Conservation (phyloP, 1,140 invertebrate species). For the Hyphantria cunea region DNA sequence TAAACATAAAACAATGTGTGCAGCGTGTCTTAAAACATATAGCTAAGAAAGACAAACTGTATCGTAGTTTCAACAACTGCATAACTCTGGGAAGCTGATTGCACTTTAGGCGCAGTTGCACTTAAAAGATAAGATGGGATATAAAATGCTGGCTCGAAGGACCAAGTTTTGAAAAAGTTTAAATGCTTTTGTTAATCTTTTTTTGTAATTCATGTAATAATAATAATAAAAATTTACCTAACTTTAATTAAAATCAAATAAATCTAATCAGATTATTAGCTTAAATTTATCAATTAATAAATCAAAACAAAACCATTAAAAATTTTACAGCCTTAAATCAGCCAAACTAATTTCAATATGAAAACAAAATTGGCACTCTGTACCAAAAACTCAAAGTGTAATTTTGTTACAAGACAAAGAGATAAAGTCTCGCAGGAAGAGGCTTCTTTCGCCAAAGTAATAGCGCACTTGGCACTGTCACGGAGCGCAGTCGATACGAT, state of each 20-base stretch:
- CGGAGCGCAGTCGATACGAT: slow-evolving; percentile 59
- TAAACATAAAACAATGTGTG: too few species aligned
- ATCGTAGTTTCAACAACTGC: neutral
- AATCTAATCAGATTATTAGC: neutral
- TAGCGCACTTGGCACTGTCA: slow-evolving; percentile 48
- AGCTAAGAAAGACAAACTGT: slow-evolving; percentile 1
- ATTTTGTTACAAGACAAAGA: slow-evolving; percentile 28
- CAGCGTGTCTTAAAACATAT: neutral
- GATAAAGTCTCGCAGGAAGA: slow-evolving; percentile 10
- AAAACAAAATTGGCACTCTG: slow-evolving; percentile 27
- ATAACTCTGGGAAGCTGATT: neutral
- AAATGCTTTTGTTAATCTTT: too few species aligned
- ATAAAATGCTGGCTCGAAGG: neutral
- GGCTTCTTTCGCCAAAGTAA: slow-evolving; percentile 52
- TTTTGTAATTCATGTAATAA: neutral
- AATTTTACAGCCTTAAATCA: neutral
- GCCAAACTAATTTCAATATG: slow-evolving; percentile 24
- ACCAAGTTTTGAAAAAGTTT: too few species aligned
- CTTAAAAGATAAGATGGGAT: neutral
- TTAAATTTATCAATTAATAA: too few species aligned
- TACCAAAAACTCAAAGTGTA: slow-evolving; percentile 17
- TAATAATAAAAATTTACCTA: too few species aligned
- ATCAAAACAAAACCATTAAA: too few species aligned
- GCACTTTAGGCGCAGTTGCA: neutral
- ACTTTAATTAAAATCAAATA: too few species aligned